Evolutionary conservation across 2,797 vertebrate species (phyloP), one percentile per base, ranked within the genome.

Genomic region (Taeniopygia guttata): DNA sequence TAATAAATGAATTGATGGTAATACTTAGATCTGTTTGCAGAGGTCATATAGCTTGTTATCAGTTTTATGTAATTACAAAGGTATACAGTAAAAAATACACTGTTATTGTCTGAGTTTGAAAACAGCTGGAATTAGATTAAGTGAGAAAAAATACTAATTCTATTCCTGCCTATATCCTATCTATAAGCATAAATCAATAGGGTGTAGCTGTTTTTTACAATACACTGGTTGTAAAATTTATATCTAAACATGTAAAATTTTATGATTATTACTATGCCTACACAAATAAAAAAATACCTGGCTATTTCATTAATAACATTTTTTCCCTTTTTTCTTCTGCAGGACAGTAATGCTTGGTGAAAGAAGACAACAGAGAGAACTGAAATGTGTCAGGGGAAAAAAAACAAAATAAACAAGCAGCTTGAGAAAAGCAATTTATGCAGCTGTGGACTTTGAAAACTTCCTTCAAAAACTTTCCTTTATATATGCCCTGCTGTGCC

Each of bases 1-100:
- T 49, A 82, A 67, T 32, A 86, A 84, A 55, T 43, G 0, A 84
- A 66, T 1, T 23, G 2, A 84, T 46, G 52, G 16, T 36, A 95
- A 51, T 83, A 87, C 85, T 85, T 48, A 77, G 43, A 85, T 87
- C 51, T 66, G 54, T 63, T 66, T 58, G 20, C n/a, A 70, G 66
- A 89, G 54, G 66, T 73, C 45, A 88, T 52, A 40, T n/a, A 52
- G 42, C 77, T 82, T 38, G 16, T 49, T 79, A 78, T 36, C 69
- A 26, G 16, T 87, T 83, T 89, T 84, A 69, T 9, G 5, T 79
- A 73, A 56, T 78, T 79, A 64, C 20, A 48, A 67, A 86, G 30
- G 9, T 48, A 36, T 30, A 20, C 32, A 92, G 73, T 20, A 62
- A n/a, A 32, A 7, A 84, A 72, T 21, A 62, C 18, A 48, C 4